A percentile compares a stretch with the other conserved stretches of the same genome.
These are phyloP conservation scores for Cheumatopsyche charites DNA, from an alignment of 1,140 invertebrate species.

Conservation along the genomic window DNA sequence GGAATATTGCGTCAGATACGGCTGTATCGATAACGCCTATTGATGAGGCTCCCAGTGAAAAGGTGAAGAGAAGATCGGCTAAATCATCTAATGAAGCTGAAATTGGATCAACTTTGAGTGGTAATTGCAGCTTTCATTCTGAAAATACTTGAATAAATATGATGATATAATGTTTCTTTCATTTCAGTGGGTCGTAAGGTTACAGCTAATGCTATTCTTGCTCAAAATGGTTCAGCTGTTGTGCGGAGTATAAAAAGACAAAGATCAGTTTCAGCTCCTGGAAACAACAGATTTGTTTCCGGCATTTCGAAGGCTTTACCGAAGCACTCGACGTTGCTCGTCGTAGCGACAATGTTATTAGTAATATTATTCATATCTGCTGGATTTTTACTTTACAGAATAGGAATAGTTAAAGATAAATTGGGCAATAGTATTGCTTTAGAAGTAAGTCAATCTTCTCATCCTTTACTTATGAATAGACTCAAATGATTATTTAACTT, in stretches of 20 bases:
- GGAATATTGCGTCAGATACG: not conserved
- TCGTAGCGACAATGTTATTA: conserved; percentile 50
- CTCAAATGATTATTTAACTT: not conserved
- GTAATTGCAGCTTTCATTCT: conserved; percentile 6
- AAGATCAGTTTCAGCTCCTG: conserved; percentile 14
- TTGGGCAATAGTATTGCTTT: conserved; percentile 26
- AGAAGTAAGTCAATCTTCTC: conserved; percentile 20
- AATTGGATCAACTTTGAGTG: conserved; percentile 1
- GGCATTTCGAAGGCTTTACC: not conserved
- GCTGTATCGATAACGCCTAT: not conserved
- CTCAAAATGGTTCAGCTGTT: conserved; percentile 27
- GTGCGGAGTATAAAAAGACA: conserved; percentile 20
- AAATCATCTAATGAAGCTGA: conserved; percentile 8
- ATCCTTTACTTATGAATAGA: too few species aligned
- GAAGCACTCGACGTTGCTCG: conserved; percentile 47
- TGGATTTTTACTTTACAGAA: conserved; percentile 50
- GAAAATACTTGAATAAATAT: not conserved
- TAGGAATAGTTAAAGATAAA: conserved; percentile 34
- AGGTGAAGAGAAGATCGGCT: conserved; percentile 9
- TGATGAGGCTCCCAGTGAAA: conserved; percentile 30
- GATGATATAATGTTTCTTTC: not conserved
- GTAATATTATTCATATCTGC: conserved; percentile 51
- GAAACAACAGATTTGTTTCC: not conserved
- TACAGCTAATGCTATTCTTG: conserved; percentile 21
- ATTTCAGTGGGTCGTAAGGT: conserved; percentile 8